These are phyloP conservation scores for Junco hyemalis DNA, from an alignment of 2,113 vertebrate genomes.

Conservation along the genomic window DNA sequence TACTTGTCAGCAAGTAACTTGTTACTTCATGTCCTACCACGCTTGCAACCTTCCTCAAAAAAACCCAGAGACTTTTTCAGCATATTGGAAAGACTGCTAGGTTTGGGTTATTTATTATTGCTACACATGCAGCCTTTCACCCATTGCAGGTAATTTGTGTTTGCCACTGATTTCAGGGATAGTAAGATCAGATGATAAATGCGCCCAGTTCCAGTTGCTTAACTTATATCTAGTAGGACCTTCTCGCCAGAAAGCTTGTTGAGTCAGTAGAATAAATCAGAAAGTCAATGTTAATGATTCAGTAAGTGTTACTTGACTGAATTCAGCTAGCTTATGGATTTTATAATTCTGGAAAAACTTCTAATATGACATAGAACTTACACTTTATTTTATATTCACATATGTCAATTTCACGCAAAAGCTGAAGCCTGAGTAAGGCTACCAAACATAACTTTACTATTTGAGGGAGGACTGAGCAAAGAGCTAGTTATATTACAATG, in stretches of 20 bases:
- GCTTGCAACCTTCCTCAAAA: background rate
- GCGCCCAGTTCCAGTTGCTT: background rate
- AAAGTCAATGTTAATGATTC: constrained; percentile 33
- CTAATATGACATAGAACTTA: background rate
- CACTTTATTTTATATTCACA: background rate
- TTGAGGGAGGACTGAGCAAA: background rate
- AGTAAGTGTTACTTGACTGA: background rate
- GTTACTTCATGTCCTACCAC: background rate
- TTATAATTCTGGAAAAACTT: background rate
- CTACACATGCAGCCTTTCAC: background rate
- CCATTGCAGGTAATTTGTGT: background rate
- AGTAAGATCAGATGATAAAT: background rate
- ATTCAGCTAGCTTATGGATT: background rate
- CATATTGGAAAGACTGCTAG: background rate
- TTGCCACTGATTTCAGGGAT: background rate
- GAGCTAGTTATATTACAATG: background rate
- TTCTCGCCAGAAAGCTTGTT: background rate
- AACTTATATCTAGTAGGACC: background rate
- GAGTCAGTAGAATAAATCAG: constrained; percentile 32
- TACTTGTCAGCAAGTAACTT: background rate
- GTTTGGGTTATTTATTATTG: background rate
- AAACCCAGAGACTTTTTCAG: background rate
- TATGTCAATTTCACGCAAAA: background rate
- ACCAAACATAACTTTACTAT: background rate
- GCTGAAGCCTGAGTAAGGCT: background rate